Conservation (phyloP, 1,140 invertebrate genomes). For the Orchestia grillus region DNA sequence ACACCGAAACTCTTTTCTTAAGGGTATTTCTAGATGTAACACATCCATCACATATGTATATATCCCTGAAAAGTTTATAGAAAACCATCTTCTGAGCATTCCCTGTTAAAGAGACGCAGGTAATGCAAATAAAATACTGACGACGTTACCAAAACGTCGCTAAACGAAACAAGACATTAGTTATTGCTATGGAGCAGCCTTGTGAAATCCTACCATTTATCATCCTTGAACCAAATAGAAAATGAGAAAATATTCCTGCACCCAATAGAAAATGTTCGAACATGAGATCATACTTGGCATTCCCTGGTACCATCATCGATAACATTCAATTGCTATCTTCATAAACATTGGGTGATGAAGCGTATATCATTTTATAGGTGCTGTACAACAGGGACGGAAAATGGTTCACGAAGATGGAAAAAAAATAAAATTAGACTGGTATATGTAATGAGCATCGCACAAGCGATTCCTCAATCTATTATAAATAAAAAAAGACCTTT, state of each 20-base stretch:
- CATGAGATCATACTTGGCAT: background rate
- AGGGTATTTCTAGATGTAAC: background rate
- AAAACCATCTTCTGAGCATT: background rate
- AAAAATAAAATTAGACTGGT: no score
- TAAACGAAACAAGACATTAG: background rate
- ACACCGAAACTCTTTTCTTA: background rate
- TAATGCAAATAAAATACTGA: background rate
- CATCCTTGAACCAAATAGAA: no score
- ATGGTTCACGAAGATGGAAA: no score
- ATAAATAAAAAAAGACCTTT: no score
- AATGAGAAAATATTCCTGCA: background rate
- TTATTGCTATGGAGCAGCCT: background rate
- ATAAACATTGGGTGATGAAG: no score
- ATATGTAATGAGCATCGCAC: no score
- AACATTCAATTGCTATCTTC: no score
- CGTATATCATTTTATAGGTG: no score
- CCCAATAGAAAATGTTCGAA: background rate
- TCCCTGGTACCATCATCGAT: no score
- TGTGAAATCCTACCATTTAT: background rate
- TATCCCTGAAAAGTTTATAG: background rate
- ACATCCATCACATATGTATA: background rate
- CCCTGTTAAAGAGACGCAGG: background rate
- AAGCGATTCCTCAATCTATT: no score
- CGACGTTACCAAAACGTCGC: background rate
- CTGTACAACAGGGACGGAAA: no score